Evolutionary conservation across 2,113 vertebrate genomes (phyloP), one percentile per base, ranked within the genome.

Genomic region (Trochalopteron elliotii): DNA sequence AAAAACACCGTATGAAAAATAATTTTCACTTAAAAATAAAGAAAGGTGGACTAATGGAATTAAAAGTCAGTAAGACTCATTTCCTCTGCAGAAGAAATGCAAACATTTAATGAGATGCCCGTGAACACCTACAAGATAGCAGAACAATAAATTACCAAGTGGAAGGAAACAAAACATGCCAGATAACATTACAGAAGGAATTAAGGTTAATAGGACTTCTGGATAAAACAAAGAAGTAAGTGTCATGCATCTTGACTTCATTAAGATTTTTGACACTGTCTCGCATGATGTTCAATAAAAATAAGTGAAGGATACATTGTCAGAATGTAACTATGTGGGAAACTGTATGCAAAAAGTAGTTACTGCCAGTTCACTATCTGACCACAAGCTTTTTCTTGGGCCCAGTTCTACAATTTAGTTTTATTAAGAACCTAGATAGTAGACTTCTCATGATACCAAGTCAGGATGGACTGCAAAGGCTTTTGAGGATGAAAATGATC

Each of bases 181-280:
- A 83, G 64, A 78, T 77, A 86, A 56, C 16, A 24, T 27, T 79
- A 23, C 13, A 89, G 52, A 75, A 75, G 37, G 80, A 75, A 87
- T 78, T 89, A 89, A 93, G n/a, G 79, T 92, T 92, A 90, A 70
- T 61, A 65, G 28, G 37, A 45, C 59, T 83, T 90, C 70, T 61
- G 57, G 47, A 88, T 88, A 93, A 83, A 87, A 23, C 27, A 72
- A 91, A 91, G 25, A 87, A 83, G 20, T 45, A 88, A 18, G 4
- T 86, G 50, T 65, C 33, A 28, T 69, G 57, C 15, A 39, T 74
- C 75, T 74, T 74, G 23, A 77, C 27, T 77, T 93, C 30, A 93
- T 45, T 47, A 63, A 55, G 60, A 7, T 40, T 93, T 94, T 86
- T 93, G 37, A 67, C 33, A 22, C 16, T 61, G 53, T 78, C 39